phyloP scores from a whole-genome alignment of 1,140 invertebrate species.

The Cotesia vestalis region DNA sequence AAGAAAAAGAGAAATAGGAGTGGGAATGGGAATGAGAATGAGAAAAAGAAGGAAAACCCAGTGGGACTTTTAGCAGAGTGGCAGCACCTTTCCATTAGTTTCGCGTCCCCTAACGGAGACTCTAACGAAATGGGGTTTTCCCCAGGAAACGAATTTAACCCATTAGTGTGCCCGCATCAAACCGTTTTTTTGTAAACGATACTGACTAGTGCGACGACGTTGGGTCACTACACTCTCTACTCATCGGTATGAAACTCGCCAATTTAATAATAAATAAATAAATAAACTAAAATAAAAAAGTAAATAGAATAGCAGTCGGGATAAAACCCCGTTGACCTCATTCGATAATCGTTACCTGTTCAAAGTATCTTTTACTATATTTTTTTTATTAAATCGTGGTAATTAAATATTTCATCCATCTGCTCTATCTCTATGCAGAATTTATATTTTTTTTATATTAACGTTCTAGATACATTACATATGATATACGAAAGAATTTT shows the following conservation, averaged over 20 bases:
- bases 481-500: too few relatives aligned
- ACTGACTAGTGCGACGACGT: background rate
- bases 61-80: constrained; percentile 53
- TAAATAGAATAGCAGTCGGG: background rate
- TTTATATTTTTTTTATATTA: too few relatives aligned
- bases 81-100: constrained; percentile 51
- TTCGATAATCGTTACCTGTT: too few relatives aligned
- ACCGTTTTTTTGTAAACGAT: constrained; percentile 29
- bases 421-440: too few relatives aligned
- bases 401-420: too few relatives aligned
- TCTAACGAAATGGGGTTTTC: constrained; percentile 43
- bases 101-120: constrained; percentile 37
- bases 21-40: constrained; percentile 29
- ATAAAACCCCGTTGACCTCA: too few relatives aligned
- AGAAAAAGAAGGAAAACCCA: constrained; percentile 39
- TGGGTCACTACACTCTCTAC: background rate
- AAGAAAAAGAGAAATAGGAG: constrained; percentile 30
- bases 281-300: background rate
- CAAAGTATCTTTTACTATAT: too few relatives aligned
- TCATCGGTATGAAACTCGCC: background rate
- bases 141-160: constrained; percentile 48
- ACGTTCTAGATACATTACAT: too few relatives aligned
- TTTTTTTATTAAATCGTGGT: too few relatives aligned
- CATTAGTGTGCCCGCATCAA: constrained; percentile 37
- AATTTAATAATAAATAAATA: constrained; percentile 1